Evolutionary conservation across 2,888 invertebrate genomes (phyloP).

Genomic region (Octodonta nipae): DNA sequence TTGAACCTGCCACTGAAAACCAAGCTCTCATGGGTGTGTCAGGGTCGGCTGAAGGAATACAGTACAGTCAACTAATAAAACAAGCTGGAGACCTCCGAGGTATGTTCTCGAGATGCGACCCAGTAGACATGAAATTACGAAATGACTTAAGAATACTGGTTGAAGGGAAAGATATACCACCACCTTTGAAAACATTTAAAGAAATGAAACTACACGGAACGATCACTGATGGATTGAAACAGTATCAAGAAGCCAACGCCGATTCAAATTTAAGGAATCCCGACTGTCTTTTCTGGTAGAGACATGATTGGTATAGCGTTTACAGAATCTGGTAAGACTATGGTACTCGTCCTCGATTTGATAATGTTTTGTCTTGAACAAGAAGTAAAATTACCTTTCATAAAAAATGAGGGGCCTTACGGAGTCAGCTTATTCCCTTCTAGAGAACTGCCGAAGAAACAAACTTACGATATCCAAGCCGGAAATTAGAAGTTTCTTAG

Average conservation of each 20-base stretch:
- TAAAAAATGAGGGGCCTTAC: slow-evolving; percentile 60
- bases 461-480: slow-evolving; percentile 89
- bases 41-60: slow-evolving; percentile 95
- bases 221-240: slow-evolving; percentile 70
- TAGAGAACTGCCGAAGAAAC: slow-evolving; percentile 90
- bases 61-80: slow-evolving; percentile 90
- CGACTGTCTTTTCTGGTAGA: slow-evolving; percentile 85
- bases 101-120: slow-evolving; percentile 58
- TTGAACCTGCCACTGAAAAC: slow-evolving; percentile 93
- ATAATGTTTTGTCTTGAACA: slow-evolving; percentile 96
- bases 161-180: slow-evolving; percentile 87
- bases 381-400: slow-evolving; percentile 81
- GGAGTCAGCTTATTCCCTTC: slow-evolving; percentile 94
- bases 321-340: slow-evolving; percentile 95
- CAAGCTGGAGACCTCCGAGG: slow-evolving; percentile 78
- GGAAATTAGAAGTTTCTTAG: slow-evolving; percentile 74
- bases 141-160: slow-evolving; percentile 73
- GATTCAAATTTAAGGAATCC: slow-evolving; percentile 95
- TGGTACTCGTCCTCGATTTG: slow-evolving; percentile 90
- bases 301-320: slow-evolving; percentile 99
- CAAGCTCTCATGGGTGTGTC: slow-evolving; percentile 96
- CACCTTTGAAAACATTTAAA: slow-evolving; percentile 72
- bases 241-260: slow-evolving; percentile 87
- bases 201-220: slow-evolving; percentile 95
- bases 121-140: slow-evolving; percentile 66